Base-by-base conservation (phyloP, 2,113 vertebrate species). In the Myrmecobius fasciatus region DNA sequence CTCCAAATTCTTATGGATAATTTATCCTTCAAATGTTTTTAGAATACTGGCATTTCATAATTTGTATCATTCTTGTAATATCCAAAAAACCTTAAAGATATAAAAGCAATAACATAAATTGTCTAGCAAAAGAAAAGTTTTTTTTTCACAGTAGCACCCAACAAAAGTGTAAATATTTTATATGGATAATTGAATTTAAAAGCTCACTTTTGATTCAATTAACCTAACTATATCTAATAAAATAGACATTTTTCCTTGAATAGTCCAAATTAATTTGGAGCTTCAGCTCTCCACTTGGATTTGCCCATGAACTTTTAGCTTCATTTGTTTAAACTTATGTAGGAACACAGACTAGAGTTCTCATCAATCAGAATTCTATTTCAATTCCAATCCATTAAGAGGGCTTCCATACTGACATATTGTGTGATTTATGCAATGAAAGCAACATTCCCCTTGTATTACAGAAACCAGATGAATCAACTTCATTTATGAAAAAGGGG, bases 371-470 rank as follows among this genome's bases (percentile, higher is more conserved):
- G 43, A 36, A 25, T 53, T 52, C 31, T 52, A 88, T 67, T 90
- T 94, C 53, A 48, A 94, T 60, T 93, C n/a, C 48, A 52, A 95
- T 90, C 94, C 89, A 91, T 93, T 90, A 93, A 89, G 22, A 95
- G 89, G n/a, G 10, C 26, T 93, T 93, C 53, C 52, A 22, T 12
- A 11, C 3, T 53, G 89, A 95, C n/a, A 31, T 26, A 52, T 90
- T 67, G 90, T 89, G 60, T 96, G 91, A 92, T 48, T 53, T 46
- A 43, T 94, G 46, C 8, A 91, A 52, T 51, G 67, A 43, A 83
- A 83, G 22, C 24, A 48, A 49, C 8, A 52, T 89, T 90, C 90
- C 54, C 46, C 51, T 22, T 36, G 20, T 17, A 26, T 67, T 49
- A 14, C 43, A 95, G 54, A 95, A 89, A 93, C 89, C 60, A 91